phyloP scores from a whole-genome alignment of 2,113 vertebrate species.

The Leptocoma aspasia region DNA sequence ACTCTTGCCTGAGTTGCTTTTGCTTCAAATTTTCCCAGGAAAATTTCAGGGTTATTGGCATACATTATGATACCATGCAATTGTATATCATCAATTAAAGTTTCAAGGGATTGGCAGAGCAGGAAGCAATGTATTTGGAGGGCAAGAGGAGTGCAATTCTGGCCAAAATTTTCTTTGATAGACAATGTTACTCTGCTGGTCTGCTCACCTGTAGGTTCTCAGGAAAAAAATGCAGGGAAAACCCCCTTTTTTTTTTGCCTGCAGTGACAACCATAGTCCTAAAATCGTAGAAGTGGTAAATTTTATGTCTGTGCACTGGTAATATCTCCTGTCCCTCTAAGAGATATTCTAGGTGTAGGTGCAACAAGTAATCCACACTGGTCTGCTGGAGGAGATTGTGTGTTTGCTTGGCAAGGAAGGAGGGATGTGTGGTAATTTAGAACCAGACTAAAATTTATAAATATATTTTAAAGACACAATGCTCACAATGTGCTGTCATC shows the following conservation, averaged over 20 bases:
- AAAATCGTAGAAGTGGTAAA: neutral
- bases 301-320: neutral
- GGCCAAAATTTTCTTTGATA: neutral
- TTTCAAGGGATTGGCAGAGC: neutral
- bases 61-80: neutral
- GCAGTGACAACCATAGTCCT: neutral
- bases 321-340: neutral
- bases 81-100: neutral
- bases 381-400: neutral
- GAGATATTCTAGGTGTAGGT: neutral
- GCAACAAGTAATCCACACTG: neutral
- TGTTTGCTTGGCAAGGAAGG: neutral
- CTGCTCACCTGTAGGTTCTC: neutral
- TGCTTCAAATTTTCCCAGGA: neutral
- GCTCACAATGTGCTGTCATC: too few species aligned
- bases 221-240: neutral
- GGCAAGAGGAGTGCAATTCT: neutral
- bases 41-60: neutral
- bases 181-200: neutral
- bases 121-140: neutral
- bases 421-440: neutral
- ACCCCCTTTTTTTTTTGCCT: rapidly evolving
- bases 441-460: neutral
- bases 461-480: too few species aligned
- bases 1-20: neutral